Conservation (phyloP, 2,888 invertebrate species). For the Strigamia crassipes region DNA sequence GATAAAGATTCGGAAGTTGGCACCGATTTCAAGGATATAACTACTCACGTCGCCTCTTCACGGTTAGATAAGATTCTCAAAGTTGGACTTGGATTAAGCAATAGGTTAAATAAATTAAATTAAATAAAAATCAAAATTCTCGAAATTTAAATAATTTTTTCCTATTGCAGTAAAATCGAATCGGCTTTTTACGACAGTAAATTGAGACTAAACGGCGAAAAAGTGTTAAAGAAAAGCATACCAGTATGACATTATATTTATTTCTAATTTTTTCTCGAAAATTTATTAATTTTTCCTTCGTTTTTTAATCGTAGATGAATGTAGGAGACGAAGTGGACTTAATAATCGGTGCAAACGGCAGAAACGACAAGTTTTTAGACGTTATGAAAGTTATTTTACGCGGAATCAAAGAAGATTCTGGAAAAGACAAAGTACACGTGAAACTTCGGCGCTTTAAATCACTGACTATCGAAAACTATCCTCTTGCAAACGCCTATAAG, state of each 20-base stretch:
- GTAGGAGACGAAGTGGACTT: conserved; percentile 79
- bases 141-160: conserved; percentile 45
- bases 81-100: conserved; percentile 70
- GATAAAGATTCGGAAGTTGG: conserved; percentile 59
- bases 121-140: neutral
- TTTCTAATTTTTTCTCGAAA: neutral
- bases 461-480: conserved; percentile 75
- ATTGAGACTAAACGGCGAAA: conserved; percentile 77
- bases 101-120: conserved; percentile 65
- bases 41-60: conserved; percentile 68
- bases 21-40: conserved; percentile 70
- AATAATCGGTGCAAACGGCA: conserved; percentile 69
- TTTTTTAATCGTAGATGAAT: conserved; percentile 62
- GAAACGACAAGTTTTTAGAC: conserved; percentile 71
- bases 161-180: conserved; percentile 73
- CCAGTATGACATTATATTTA: conserved; percentile 62
- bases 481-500: neutral
- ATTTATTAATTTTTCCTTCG: conserved; percentile 41
- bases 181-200: conserved; percentile 78
- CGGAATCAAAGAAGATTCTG: conserved; percentile 56
- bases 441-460: conserved; percentile 71
- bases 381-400: conserved; percentile 73
- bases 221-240: conserved; percentile 74
- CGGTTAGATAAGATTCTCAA: conserved; percentile 74
- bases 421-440: conserved; percentile 66